phyloP scores from a whole-genome alignment of 2,797 vertebrate species.

The Chelonia mydas region DNA sequence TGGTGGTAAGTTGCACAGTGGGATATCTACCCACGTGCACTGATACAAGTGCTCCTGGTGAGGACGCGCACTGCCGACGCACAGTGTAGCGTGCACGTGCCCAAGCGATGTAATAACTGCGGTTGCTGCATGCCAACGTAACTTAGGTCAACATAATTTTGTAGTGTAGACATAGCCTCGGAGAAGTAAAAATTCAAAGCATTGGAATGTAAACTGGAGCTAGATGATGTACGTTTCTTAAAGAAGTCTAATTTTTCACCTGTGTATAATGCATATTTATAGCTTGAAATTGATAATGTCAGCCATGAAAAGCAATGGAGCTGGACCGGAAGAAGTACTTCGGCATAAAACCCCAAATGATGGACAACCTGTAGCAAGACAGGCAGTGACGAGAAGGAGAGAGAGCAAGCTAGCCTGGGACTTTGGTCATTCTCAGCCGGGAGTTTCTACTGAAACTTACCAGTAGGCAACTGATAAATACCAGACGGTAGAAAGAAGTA shows the following conservation, averaged over 20 bases:
- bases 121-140: background rate
- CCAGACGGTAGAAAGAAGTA: background rate
- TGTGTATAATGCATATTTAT: background rate
- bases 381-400: background rate
- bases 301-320: background rate
- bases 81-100: background rate
- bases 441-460: background rate
- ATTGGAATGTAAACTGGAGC: background rate
- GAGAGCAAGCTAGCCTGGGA: background rate
- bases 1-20: fast-evolving
- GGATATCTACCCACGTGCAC: background rate
- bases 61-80: fast-evolving
- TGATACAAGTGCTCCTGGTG: background rate
- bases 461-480: background rate
- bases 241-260: background rate
- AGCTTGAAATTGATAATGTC: background rate
- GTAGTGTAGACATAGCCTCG: background rate
- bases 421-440: background rate
- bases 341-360: background rate
- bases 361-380: background rate
- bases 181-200: background rate
- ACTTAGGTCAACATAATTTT: background rate
- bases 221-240: background rate
- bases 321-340: background rate
- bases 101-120: background rate